Evolutionary conservation across 2,888 invertebrate genomes (phyloP).

Genomic region (Agrilus mali): DNA sequence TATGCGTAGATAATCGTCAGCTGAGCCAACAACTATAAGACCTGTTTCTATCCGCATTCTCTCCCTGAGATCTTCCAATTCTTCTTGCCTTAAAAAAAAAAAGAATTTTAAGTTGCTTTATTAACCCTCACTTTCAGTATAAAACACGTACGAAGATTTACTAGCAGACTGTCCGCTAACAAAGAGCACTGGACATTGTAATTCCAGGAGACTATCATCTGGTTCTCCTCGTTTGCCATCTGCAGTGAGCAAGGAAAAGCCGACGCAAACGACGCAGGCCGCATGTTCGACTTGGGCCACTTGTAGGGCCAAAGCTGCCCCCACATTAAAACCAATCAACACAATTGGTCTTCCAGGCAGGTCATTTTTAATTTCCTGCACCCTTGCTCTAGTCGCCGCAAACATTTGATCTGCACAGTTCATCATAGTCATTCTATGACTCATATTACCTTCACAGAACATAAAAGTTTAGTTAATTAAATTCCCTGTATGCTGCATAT

Average conservation of each 20-base stretch:
- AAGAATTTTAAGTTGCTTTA: background rate
- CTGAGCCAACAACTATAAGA: conserved; percentile 65
- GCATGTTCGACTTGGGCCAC: conserved; percentile 60
- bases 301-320: conserved; percentile 63
- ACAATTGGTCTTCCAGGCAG: conserved; percentile 58
- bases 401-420: conserved; percentile 51
- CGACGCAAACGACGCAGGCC: conserved; percentile 61
- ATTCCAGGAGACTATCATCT: conserved; percentile 61
- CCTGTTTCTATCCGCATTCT: conserved; percentile 65
- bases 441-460: background rate
- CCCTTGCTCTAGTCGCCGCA: conserved; percentile 52
- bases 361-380: conserved; percentile 55
- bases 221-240: conserved; percentile 61
- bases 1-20: conserved; percentile 62
- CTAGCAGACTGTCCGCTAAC: conserved; percentile 64
- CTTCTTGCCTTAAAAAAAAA: conserved; percentile 47
- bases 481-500: background rate
- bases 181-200: conserved; percentile 63
- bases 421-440: conserved; percentile 35
- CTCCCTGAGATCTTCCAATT: conserved; percentile 64
- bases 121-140: too few relatives aligned
- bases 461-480: background rate
- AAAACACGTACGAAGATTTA: conserved; percentile 37
- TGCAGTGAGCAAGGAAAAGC: conserved; percentile 62
- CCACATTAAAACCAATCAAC: conserved; percentile 65